Evolutionary conservation across 2,888 invertebrate genomes (phyloP), one percentile per base, ranked within the genome.

Genomic region (Drosophila sordidula): DNA sequence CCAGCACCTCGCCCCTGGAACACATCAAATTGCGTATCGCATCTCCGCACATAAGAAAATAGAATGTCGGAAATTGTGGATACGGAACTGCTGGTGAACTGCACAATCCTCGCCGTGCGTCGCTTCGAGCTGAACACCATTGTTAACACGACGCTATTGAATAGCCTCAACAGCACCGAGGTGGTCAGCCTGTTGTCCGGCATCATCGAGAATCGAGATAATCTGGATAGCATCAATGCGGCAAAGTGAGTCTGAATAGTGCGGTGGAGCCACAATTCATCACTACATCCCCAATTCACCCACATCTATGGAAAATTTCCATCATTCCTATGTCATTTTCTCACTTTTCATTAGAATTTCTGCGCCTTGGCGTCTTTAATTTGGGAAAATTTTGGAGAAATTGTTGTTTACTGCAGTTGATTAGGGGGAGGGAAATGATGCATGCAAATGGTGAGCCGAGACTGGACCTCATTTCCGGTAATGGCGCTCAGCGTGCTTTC

Each of bases 31-130:
- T 18, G 32, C 26, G 41, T 47, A 18, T 12, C 18, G 32, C 25
- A 9, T 25, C 5, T 12, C 5, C 26, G 5, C 18, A 8, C 25
- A 41, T 34, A 25, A 4, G 12, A 39, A 50, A 14, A 25, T 32
- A 65, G 77, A 73, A 92, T 92, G 92, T 90, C 91, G 61, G 91
- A 92, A 73, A 85, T 85, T 71, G 90, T 92, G 63, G 90, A 91
- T 74, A 92, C 91, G 5, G 90, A 91, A 67, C 73, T 92, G 52
- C 67, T 92, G 67, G 89, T 91, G 52, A 92, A 92, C 70, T 92
- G 92, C 78, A 92, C 92, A 58, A 89, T 92, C 42, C 85, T 92
- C 16, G 91, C 92, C 11, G 89, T 92, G 8, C 86, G 88, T 44
- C 91, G 92, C 50, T 92, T 92, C 59, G 85, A 89, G 38, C 70